Base-by-base conservation (phyloP, 2,888 invertebrate genomes). In the Argyra leucocephala region DNA sequence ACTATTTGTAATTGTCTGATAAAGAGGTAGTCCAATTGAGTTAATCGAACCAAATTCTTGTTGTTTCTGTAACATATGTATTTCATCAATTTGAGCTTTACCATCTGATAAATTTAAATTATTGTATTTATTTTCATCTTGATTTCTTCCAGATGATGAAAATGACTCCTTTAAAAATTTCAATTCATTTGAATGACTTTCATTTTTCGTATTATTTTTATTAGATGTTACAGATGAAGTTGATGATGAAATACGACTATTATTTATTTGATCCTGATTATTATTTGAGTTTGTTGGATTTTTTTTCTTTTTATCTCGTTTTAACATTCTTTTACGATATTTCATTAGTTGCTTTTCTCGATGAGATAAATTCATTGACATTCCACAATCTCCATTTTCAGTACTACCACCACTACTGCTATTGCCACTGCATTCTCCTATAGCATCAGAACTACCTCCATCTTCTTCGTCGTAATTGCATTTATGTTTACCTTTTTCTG, bases 401-500 rank as follows among this genome's bases (percentile, higher is more conserved):
- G 10, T 21, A n/a, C 61, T 31, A 10, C 61, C 61, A 24, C 60
- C 23, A 59, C 12, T 24, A 23, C 59, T 23, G 15, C 59, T 59
- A 59, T 23, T 23, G 7, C 57, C 22, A 15, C 59, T 23, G 23
- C 59, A 22, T n/a, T 61, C 31, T 7, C 31, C 61, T 15, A 61
- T 22, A 24, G 48, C 64, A 63, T 65, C 63, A 15, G 31, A 61
- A 22, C 21, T 58, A 31, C 61, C 21, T 2, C 31, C 66, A 9
- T 69, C 75, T 68, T 74, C 75, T 5, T 75, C 71, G 71, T 88
- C 86, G 73, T 88, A 88, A 65, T 83, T 86, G 77, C 90, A 91
- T 69, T 87, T 87, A 75, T 90, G 90, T 75, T 89, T 90, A 0
- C 89, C 90, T 66, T 84, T 88, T 70, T 87, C 84, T 70, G 86